Conservation (phyloP, 2,113 vertebrate species). For the Podarcis cretensis region DNA sequence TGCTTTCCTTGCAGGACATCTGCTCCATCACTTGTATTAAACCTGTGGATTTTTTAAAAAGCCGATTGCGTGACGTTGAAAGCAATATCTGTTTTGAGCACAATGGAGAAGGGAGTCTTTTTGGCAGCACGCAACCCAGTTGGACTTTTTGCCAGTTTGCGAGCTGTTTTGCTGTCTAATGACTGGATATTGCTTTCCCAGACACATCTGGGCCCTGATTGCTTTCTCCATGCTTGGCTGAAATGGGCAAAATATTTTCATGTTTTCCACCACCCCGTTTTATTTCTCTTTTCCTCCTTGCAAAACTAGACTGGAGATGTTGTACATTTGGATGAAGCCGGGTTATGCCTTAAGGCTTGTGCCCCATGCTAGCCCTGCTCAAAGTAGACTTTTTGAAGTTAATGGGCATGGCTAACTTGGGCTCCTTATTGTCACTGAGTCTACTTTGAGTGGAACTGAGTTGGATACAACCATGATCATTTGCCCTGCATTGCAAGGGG, state of each 20-base stretch:
- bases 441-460: too few species aligned
- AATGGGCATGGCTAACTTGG: too few species aligned
- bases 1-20: too few species aligned
- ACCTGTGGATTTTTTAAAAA: not conserved
- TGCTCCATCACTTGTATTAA: too few species aligned
- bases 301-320: not conserved
- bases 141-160: not conserved
- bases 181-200: not conserved
- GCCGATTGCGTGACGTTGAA: not conserved
- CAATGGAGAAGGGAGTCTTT: not conserved
- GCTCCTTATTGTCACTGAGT: too few species aligned
- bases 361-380: too few species aligned
- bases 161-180: not conserved
- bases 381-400: too few species aligned
- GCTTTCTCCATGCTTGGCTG: not conserved
- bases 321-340: accelerated
- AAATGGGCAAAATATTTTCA: not conserved
- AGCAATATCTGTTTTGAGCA: not conserved
- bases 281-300: not conserved
- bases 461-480: too few species aligned
- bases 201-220: not conserved
- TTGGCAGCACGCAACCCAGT: not conserved
- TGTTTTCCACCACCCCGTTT: not conserved
- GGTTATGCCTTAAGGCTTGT: not conserved
- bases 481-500: too few species aligned